Evolutionary conservation across 2,888 invertebrate genomes (phyloP), one percentile per base, ranked within the genome.

Genomic region (Chloroclystis v-ata): DNA sequence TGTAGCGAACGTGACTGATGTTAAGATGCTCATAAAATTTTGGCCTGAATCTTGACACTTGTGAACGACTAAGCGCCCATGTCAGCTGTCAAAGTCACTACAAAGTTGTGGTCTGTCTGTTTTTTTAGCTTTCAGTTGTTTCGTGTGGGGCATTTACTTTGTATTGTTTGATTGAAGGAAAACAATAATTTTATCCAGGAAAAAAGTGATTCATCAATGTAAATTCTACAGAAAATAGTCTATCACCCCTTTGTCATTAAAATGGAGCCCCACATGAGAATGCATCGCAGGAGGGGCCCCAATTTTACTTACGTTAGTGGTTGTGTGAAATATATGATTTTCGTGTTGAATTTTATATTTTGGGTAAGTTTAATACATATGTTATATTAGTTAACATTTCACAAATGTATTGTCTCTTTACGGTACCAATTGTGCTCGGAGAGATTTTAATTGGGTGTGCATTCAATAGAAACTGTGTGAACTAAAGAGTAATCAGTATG

Each of bases 321-420:
- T 38, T 95, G 94, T 81, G 94, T 96, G 39, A 97, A 96, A 83
- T 97, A 96, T 78, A 92, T 95, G 86, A 94, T 97, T 79, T 96
- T 96, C 83, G 89, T 95, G 67, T 89, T 96, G 63, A 96, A 96
- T 86, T 95, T 96, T 75, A 86, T 96, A 62, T 95, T 96, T 82
- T 96, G 96, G 96, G 96, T 96, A 82, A 91, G 94, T 90, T 43
- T 28, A 38, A 42, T 33, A 14, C 20, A 20, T 20, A 14, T 4
- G n/a, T 32, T 16, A 4, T 1, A 30, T 1, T 9, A 30, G 13
- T 13, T 9, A 30, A 30, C 30, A 30, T 4, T 24, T 3, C 13
- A 30, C 8, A 13, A 8, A 4, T 13, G 30, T 30, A 9, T 30
- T 30, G 4, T 4, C 13, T 7, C n/a, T n/a, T n/a, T n/a, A n/a